A percentile compares a stretch with the other conserved stretches of the same genome.
Evolutionary conservation across 2,797 vertebrate genomes (phyloP).

Genomic region (Alosa sapidissima): DNA sequence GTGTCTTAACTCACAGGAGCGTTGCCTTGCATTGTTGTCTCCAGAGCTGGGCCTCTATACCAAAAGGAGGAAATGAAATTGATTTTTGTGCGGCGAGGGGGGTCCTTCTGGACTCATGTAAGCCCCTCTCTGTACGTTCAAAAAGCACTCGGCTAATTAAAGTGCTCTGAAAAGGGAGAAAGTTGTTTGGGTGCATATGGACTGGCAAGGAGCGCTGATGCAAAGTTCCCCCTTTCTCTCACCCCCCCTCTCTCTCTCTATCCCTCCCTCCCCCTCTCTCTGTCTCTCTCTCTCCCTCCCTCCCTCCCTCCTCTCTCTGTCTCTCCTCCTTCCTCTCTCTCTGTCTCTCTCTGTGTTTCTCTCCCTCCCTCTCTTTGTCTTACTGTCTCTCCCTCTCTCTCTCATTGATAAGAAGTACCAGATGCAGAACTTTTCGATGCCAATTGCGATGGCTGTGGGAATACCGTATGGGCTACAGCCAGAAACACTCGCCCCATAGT

Average conservation of each 20-base stretch:
- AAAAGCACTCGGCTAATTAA: slow-evolving; percentile 53
- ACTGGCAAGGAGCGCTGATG: slow-evolving; percentile 22
- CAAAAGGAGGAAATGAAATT: slow-evolving; percentile 49
- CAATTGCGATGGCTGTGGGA: background rate
- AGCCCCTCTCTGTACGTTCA: slow-evolving; percentile 29
- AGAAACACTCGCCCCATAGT: background rate
- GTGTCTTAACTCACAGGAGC: slow-evolving; percentile 6
- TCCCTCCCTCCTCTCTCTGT: background rate
- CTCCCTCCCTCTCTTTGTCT: background rate
- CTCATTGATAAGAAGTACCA: background rate
- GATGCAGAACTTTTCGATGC: background rate
- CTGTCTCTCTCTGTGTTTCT: background rate
- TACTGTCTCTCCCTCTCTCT: background rate
- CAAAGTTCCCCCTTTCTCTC: slow-evolving; percentile 12
- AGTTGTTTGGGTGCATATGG: slow-evolving; percentile 47
- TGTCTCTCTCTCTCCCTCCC: background rate
- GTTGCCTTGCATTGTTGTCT: slow-evolving; percentile 23
- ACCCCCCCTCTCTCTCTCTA: background rate
- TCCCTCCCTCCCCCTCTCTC: background rate
- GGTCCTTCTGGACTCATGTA: slow-evolving; percentile 47
- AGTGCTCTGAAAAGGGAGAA: slow-evolving; percentile 43
- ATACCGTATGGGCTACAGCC: background rate
- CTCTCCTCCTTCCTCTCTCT: background rate
- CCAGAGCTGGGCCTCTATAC: slow-evolving; percentile 33
- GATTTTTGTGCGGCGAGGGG: slow-evolving; percentile 35